Conservation (phyloP, 1,140 invertebrate genomes). For the Lepidurus arcticus region DNA sequence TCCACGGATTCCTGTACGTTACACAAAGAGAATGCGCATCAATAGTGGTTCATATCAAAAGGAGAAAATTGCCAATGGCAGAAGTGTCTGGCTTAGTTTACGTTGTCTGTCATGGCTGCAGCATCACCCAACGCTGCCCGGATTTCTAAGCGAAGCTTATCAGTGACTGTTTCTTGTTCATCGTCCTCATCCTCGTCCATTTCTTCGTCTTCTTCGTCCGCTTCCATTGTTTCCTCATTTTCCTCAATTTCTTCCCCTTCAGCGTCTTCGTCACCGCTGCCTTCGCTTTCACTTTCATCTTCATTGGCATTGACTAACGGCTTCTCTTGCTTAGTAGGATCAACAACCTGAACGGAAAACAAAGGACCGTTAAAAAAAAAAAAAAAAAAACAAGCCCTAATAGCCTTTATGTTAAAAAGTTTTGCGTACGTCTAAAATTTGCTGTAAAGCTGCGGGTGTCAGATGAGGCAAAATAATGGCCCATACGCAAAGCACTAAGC, state of each 20-base stretch:
- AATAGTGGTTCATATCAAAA: no score
- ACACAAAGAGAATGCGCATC: no score
- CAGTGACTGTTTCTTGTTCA: slow-evolving; percentile 56
- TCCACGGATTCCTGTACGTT: slow-evolving; percentile 57
- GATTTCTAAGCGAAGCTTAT: slow-evolving; percentile 50
- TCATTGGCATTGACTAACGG: slow-evolving; percentile 45
- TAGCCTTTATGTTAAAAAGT: no score
- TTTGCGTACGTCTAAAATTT: slow-evolving; percentile 59
- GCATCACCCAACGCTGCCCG: slow-evolving; percentile 38
- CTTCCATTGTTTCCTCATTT: slow-evolving; percentile 44
- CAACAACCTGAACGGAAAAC: slow-evolving; percentile 49
- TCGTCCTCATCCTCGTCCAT: slow-evolving; percentile 39
- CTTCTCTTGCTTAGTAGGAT: slow-evolving; percentile 58
- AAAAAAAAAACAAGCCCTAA: background rate
- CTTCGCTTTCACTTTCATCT: slow-evolving; percentile 43
- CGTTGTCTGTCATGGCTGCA: slow-evolving; percentile 38
- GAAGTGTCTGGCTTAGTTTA: slow-evolving; percentile 27
- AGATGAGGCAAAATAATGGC: slow-evolving; percentile 63
- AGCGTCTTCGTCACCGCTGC: slow-evolving; percentile 39
- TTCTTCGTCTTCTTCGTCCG: slow-evolving; percentile 46
- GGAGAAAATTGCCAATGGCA: no score
- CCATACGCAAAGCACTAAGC: slow-evolving; percentile 63
- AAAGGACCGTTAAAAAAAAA: slow-evolving; percentile 1
- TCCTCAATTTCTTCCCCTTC: slow-evolving; percentile 42
- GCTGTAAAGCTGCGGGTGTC: slow-evolving; percentile 58